Evolutionary conservation across 2,888 invertebrate genomes (phyloP).

Genomic region (Cephus sareptanus): DNA sequence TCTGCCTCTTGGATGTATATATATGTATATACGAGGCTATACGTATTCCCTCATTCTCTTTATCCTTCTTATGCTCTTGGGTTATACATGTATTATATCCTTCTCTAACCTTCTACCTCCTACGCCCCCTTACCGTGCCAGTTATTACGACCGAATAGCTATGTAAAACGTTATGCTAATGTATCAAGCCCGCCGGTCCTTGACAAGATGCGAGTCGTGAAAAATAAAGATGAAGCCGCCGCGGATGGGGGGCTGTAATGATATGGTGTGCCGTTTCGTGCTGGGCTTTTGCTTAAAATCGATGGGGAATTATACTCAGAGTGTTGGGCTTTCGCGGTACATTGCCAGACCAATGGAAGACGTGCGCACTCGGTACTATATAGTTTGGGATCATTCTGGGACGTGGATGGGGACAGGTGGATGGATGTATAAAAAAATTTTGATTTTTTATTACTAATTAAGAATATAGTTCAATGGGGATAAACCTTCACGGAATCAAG

Average conservation of each 20-base stretch:
- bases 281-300: constrained; percentile 44
- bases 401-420: not conserved
- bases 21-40: not conserved
- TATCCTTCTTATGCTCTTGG: constrained; percentile 17
- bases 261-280: constrained; percentile 37
- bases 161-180: constrained; percentile 50
- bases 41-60: constrained; percentile 3
- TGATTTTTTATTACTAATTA: not conserved
- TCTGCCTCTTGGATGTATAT: not conserved
- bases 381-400: not conserved
- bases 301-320: constrained; percentile 31
- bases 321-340: not conserved
- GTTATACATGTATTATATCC: not conserved
- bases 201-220: constrained; percentile 25
- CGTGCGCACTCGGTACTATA: not conserved
- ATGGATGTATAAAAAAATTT: not conserved
- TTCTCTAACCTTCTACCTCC: constrained; percentile 18
- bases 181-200: constrained; percentile 29
- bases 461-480: too few relatives aligned
- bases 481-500: not conserved
- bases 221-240: constrained; percentile 20
- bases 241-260: constrained; percentile 29
- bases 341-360: not conserved
- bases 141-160: constrained; percentile 34
- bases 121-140: constrained; percentile 24